Base-by-base conservation (phyloP, 2,888 invertebrate species). In the Gisinianus flammeolus region DNA sequence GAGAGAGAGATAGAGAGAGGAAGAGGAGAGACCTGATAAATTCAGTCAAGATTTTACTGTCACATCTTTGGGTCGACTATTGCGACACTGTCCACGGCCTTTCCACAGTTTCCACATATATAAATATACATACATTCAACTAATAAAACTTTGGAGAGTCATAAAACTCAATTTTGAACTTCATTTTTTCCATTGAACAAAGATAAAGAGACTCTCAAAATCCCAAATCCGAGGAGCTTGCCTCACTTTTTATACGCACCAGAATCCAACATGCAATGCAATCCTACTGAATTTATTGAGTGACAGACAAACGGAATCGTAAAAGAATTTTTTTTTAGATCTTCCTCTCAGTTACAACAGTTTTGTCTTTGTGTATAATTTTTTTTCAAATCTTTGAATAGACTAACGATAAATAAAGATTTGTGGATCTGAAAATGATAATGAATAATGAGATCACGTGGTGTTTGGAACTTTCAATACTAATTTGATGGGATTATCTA, bases 111-210 rank as follows among this genome's bases (percentile, higher is more conserved):
- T 44, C 44, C 2, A 44, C 44, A 44, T 35, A 8, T 19, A 44
- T n/a, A n/a, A n/a, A n/a, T 5, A 44, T 19, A 44, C 44, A 4
- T 1, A 44, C 44, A 44, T 19, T 4, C 44, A 44, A 44, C 44
- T 44, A 12, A 62, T 62, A 62, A 62, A 62, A 62, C 28, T 62
- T 62, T 62, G 26, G 62, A 28, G 8, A 62, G 62, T 62, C 24
- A 62, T 62, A 62, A 62, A 62, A 62, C 62, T 26, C 62, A 62
- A 62, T 62, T 62, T 62, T 62, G 62, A 62, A 24, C 0, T 6
- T 2, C 24, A 26, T 26, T 62, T 62, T 62, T 62, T 26, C 16
- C 28, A 26, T 62, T 44, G 44, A 44, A 19, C 12, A 44, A 44
- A 44, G 44, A 44, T 44, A 44, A 44, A 44, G 19, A 19, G 19